phyloP scores from a whole-genome alignment of 2,888 invertebrate species.

The Agrochola lota region DNA sequence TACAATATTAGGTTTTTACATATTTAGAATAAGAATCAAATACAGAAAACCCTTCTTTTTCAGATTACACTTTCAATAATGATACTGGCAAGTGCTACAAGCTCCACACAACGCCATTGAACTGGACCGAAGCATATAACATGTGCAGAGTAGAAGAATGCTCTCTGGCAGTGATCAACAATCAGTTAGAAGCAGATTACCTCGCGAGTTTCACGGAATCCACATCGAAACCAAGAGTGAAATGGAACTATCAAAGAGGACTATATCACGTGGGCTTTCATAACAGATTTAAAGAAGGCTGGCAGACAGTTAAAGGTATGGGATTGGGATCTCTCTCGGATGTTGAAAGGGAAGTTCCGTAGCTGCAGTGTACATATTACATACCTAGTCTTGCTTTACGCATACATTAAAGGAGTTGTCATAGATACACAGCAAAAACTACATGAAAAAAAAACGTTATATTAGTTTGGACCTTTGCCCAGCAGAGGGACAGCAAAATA shows the following conservation, averaged over 20 bases:
- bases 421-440: too few species aligned
- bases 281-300: conserved; percentile 64
- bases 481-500: too few species aligned
- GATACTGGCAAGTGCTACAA: conserved; percentile 46
- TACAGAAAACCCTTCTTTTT: too few species aligned
- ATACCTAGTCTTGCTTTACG: too few species aligned
- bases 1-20: background rate
- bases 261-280: conserved; percentile 71
- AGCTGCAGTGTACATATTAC: background rate
- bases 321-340: background rate
- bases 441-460: too few species aligned
- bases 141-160: conserved; percentile 68
- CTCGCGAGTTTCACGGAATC: conserved; percentile 30
- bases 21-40: too few species aligned
- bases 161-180: conserved; percentile 75
- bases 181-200: conserved; percentile 42
- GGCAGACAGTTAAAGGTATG: conserved; percentile 76
- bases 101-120: conserved; percentile 73
- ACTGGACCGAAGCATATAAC: conserved; percentile 78
- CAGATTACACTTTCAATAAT: conserved; percentile 76
- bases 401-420: too few species aligned
- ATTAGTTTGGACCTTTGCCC: too few species aligned
- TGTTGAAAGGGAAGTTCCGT: background rate
- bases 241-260: conserved; percentile 30
- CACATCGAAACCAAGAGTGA: background rate